Evolutionary conservation across 2,113 vertebrate species (phyloP), one percentile per base, ranked within the genome.

Genomic region (Bubalus kerabau): DNA sequence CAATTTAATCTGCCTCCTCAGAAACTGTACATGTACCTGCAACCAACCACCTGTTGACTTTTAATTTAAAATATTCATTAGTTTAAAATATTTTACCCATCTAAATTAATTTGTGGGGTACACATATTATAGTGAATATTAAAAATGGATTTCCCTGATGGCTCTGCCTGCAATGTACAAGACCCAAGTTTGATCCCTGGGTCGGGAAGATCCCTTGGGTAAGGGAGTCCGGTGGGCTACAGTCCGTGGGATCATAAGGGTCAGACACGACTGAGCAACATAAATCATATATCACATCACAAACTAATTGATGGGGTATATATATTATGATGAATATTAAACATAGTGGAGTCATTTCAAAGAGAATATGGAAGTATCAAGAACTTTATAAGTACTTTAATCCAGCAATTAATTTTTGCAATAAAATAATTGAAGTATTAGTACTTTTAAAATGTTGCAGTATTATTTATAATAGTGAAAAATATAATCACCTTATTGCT

Each of bases 1-100:
- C 40, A 26, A 54, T 95, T 95, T 89, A 96, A 60, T 83, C 67
- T 87, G 11, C 57, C 32, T 57, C 2, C 30, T 86, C 36, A 89
- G 46, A 94, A 89, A 81, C 13, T 88, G 84, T 59, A 56, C 64
- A 8, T 48, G 28, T 74, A 83, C 7, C 36, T 87, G 57, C 14
- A 87, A 26, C 19, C 5, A 57, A 59, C 0, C 2, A 19, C 6
- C 24, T 88, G 12, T 1, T 76, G 13, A 96, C 76, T 83, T 88
- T 76, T 50, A 87, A 57, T 57, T 92, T 1, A 76, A 90, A 76
- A 40, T 59, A 60, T 60, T 64, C 7, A 78, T 74, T 94, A 57
- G 48, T 83, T 82, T 76, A 76, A 91, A 90, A 80, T 40, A 56
- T 24, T 52, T 76, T 94, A 54, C 48, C 8, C 2, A 46, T 50